Conservation (phyloP, 2,113 vertebrate genomes). For the Urocynchramus pylzowi region DNA sequence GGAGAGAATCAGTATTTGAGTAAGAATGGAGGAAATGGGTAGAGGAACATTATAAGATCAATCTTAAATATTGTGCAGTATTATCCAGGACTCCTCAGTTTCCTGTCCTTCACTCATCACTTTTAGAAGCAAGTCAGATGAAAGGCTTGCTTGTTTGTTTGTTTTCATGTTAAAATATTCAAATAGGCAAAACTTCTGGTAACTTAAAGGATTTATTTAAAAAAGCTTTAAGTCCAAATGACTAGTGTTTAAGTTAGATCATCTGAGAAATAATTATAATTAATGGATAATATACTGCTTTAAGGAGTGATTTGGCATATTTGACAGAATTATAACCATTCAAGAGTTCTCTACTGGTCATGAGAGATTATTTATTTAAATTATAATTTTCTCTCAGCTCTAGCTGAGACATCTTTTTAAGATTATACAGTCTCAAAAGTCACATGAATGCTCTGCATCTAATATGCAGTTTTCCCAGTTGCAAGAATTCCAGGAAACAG, state of each 20-base stretch:
- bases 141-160: not conserved
- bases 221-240: not conserved
- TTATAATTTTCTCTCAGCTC: not conserved
- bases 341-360: not conserved
- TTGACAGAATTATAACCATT: not conserved
- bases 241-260: not conserved
- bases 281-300: not conserved
- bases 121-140: not conserved
- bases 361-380: not conserved
- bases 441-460: not conserved
- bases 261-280: not conserved
- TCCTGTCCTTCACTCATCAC: not conserved
- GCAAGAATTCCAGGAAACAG: not conserved
- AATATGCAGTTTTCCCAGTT: not conserved
- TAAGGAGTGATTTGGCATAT: not conserved
- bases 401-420: not conserved
- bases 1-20: not conserved
- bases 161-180: not conserved
- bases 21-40: not conserved
- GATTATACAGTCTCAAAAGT: not conserved
- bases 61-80: not conserved
- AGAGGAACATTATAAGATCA: not conserved
- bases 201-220: not conserved
- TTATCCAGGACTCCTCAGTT: not conserved
- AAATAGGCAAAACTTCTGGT: not conserved